A percentile compares a stretch with the other conserved stretches of the same genome.
phyloP scores from a whole-genome alignment of 1,140 invertebrate genomes.

The Solenopsis fugax region DNA sequence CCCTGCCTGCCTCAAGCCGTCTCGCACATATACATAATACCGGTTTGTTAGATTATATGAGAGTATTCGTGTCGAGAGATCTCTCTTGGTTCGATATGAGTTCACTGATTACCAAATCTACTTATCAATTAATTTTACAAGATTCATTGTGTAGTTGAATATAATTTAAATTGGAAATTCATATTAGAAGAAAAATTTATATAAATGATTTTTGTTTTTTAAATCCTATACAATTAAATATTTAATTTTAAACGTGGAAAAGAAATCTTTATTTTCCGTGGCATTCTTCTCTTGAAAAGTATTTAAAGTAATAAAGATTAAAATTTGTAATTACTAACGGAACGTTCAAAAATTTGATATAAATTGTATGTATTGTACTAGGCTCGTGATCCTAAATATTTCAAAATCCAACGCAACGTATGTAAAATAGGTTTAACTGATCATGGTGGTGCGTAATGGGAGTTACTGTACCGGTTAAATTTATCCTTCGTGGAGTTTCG shows the following conservation, averaged over 20 bases:
- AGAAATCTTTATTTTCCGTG: neutral
- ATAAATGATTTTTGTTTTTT: neutral
- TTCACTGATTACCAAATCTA: conserved; percentile 26
- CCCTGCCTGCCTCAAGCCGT: conserved; percentile 47
- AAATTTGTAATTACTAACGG: neutral
- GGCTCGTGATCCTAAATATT: conserved; percentile 14
- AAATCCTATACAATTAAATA: neutral
- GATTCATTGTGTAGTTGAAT: neutral
- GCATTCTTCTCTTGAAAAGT: neutral
- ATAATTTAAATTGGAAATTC: neutral
- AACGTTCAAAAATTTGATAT: neutral
- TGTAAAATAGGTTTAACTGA: conserved; percentile 45
- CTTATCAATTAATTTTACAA: conserved; percentile 6
- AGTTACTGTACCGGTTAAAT: conserved; percentile 75
- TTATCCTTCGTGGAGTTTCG: conserved; percentile 77
- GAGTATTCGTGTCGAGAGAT: conserved; percentile 62
- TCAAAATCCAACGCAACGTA: conserved; percentile 35
- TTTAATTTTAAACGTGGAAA: neutral
- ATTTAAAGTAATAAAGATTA: neutral
- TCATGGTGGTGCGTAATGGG: conserved; percentile 62
- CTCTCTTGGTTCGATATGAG: conserved; percentile 54
- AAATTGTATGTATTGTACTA: neutral
- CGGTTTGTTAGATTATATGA: conserved; percentile 77
- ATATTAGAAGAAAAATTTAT: neutral
- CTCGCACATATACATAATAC: conserved; percentile 73